Evolutionary conservation across 1,140 invertebrate species (phyloP), one percentile per base, ranked within the genome.

Genomic region (Uloborus diversus): DNA sequence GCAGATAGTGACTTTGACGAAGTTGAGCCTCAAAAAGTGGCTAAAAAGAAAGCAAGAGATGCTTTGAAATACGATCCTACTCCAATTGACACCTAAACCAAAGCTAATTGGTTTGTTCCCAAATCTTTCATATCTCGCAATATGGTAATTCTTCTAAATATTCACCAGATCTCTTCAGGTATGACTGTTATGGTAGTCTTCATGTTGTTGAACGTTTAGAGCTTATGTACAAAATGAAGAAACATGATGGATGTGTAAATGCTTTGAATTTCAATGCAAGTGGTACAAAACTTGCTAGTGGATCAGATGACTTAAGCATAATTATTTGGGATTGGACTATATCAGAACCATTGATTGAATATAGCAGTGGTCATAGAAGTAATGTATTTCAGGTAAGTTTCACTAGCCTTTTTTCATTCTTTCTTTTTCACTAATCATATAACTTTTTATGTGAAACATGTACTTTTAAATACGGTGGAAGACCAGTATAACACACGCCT

Each of bases 241-340:
- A 91, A 81, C 96, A 98, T 88, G 87, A 88, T 84, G 95, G 95
- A 51, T 97, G 96, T 89, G 95, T 98, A 11, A 98, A 98, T 89
- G 92, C 93, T 56, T 89, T 98, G 47, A 92, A 94, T 88, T 98
- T 98, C 86, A 96, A 96, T 88, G 89, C 90, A 62, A 84, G 87
- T 88, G 94, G 94, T 42, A 91, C 91, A 56, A 87, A 93, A 56
- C 86, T 97, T 62, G 94, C 92, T 0, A 96, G 94, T 85, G 95
- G 94, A 4, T 97, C 96, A 0, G 96, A 98, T 89, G 96, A 98
- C 88, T 90, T 92, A 11, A 89, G 90, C 53, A 90, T 97, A 32
- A 89, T 94, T 32, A 86, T 98, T 25, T 98, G 96, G 96, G 92
- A 98, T 85, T 98, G 96, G 96, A 90, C 93, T 14, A 85, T 88